Evolutionary conservation across 30 jellyfish, hydroid and myxozoan genomes (phyloP).

Genomic region (Nemopilema nomurai): DNA sequence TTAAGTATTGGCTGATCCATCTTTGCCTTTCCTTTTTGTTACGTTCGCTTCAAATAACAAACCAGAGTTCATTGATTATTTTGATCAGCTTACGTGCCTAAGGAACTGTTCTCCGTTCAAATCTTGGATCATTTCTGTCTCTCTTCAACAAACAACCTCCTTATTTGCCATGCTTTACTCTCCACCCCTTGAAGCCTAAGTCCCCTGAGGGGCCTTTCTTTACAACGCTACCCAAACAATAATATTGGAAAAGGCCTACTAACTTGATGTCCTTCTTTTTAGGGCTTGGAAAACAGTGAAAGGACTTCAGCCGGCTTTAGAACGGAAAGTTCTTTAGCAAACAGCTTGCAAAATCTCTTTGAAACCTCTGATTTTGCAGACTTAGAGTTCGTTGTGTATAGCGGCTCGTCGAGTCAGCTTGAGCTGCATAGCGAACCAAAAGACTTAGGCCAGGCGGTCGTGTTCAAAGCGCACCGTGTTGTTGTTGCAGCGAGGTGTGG

Average conservation of each 20-base stretch:
- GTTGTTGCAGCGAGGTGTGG: slow-evolving; percentile 55
- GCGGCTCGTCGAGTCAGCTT: background rate
- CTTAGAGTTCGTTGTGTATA: slow-evolving; percentile 30
- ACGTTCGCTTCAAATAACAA: background rate
- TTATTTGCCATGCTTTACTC: background rate
- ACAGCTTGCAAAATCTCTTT: slow-evolving; percentile 9
- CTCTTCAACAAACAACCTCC: background rate
- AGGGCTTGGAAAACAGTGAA: background rate
- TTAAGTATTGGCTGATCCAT: background rate
- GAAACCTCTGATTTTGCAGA: slow-evolving; percentile 14
- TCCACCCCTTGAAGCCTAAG: no score
- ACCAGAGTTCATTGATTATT: background rate
- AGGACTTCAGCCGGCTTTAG: background rate
- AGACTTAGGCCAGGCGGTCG: slow-evolving; percentile 2
- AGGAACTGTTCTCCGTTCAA: background rate
- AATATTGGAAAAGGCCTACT: background rate
- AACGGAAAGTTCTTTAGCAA: slow-evolving; percentile 2
- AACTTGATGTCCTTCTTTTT: background rate
- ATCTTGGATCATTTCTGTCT: background rate
- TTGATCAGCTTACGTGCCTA: background rate
- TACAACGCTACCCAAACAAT: no score
- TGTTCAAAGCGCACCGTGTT: slow-evolving; percentile 63
- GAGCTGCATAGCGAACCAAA: background rate
- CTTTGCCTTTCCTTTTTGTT: background rate
- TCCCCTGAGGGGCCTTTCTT: no score